phyloP scores from a whole-genome alignment of 2,797 vertebrate genomes.

The Parauchenoglanis ngamensis region DNA sequence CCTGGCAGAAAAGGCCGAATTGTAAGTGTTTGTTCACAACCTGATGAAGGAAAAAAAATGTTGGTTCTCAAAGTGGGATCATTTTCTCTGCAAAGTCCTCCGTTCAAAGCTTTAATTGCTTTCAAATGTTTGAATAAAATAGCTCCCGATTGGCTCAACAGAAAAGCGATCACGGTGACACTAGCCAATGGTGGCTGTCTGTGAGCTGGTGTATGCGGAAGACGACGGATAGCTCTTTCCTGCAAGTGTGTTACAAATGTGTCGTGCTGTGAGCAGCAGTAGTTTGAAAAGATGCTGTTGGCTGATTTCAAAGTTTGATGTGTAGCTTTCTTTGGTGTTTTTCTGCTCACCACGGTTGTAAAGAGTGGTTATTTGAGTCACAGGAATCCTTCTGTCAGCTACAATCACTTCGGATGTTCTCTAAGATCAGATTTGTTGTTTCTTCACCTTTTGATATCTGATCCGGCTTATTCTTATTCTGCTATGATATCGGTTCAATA shows the following conservation, averaged over 20 bases:
- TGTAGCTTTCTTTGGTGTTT: background rate
- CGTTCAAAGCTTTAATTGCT: background rate
- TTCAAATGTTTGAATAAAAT: background rate
- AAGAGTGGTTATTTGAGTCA: background rate
- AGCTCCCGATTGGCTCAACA: background rate
- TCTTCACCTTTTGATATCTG: background rate
- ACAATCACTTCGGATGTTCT: background rate
- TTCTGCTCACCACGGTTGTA: background rate
- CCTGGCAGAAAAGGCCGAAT: slow-evolving; percentile 93
- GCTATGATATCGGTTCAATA: background rate
- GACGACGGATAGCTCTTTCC: background rate
- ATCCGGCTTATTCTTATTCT: background rate
- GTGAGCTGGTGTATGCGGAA: background rate
- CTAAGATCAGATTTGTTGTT: background rate
- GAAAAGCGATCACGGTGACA: background rate
- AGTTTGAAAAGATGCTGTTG: background rate
- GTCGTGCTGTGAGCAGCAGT: background rate
- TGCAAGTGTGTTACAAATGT: background rate
- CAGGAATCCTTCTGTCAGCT: background rate
- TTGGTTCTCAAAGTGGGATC: too few relatives aligned
- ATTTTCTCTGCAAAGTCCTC: too few relatives aligned
- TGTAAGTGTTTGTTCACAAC: slow-evolving; percentile 79
- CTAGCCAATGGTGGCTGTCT: background rate
- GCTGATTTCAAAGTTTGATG: background rate
- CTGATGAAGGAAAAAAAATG: background rate